These are phyloP conservation scores for Ormyrus pomaceus DNA, from an alignment of 2,888 invertebrate species.

Conservation along the genomic window DNA sequence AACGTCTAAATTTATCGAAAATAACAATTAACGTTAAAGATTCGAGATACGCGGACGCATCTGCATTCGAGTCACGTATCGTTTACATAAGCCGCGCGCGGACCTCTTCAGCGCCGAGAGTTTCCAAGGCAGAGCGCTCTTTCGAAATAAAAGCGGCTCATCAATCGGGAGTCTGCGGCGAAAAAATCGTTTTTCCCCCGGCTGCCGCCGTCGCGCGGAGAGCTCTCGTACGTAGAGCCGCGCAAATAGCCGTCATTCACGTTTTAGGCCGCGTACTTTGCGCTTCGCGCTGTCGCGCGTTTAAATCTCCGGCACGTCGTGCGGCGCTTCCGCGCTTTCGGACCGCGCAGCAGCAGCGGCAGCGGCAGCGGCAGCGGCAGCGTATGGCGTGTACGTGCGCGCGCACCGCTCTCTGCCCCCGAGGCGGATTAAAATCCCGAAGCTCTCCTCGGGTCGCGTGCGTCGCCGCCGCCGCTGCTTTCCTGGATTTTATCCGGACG, in stretches of 20 bases:
- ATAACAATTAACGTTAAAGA: conserved; percentile 29
- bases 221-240: background rate
- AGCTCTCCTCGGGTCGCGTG: too few species aligned
- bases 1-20: conserved; percentile 15
- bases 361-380: too few species aligned
- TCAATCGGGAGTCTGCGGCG: background rate
- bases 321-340: conserved; percentile 44
- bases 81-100: conserved; percentile 22
- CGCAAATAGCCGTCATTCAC: conserved; percentile 40
- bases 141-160: too few species aligned
- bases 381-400: background rate
- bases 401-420: background rate
- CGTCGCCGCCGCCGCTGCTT: background rate
- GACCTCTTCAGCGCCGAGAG: too few species aligned
- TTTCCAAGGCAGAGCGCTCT: too few species aligned
- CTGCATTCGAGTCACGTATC: conserved; percentile 52
- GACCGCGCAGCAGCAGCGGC: too few species aligned
- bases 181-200: background rate
- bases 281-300: conserved; percentile 50
- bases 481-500: conserved; percentile 20
- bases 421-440: conserved; percentile 29
- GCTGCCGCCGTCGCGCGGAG: too few species aligned
- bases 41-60: conserved; percentile 15
- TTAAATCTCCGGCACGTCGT: conserved; percentile 56
- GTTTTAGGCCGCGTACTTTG: conserved; percentile 31